A percentile compares a stretch with the other conserved stretches of the same genome.
Conservation (phyloP, 2,113 vertebrate genomes). For the Rallus limicola region DNA sequence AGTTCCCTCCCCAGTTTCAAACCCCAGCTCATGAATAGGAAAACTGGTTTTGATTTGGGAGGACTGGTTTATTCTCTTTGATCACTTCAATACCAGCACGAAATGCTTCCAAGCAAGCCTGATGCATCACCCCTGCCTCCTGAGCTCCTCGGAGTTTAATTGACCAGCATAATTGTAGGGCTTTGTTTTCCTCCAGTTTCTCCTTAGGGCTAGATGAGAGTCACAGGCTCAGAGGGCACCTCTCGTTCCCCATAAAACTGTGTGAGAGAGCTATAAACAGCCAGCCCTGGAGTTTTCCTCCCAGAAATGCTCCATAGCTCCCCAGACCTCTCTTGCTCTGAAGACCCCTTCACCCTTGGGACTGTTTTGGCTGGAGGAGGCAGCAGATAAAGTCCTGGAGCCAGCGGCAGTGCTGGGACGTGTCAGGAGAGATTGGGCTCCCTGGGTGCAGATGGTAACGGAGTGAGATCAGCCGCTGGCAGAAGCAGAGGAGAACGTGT, state of each 20-base stretch:
- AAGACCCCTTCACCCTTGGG: background rate
- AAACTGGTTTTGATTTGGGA: background rate
- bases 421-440: background rate
- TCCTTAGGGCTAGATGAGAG: background rate
- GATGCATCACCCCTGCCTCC: background rate
- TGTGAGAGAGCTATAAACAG: background rate
- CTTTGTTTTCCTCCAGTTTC: background rate
- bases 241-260: background rate
- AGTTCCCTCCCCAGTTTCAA: background rate
- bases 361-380: background rate
- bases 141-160: background rate
- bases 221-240: background rate
- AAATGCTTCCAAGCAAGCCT: background rate
- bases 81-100: background rate
- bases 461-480: slow-evolving; percentile 12
- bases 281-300: background rate
- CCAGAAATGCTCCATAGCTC: background rate
- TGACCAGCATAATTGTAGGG: background rate
- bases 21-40: background rate
- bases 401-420: background rate
- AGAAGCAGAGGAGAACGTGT: background rate
- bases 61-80: background rate
- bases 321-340: background rate
- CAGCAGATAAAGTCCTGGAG: background rate
- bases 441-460: background rate